Evolutionary conservation across 1,140 invertebrate genomes (phyloP).

Genomic region (Caenorhabditis tropicalis): DNA sequence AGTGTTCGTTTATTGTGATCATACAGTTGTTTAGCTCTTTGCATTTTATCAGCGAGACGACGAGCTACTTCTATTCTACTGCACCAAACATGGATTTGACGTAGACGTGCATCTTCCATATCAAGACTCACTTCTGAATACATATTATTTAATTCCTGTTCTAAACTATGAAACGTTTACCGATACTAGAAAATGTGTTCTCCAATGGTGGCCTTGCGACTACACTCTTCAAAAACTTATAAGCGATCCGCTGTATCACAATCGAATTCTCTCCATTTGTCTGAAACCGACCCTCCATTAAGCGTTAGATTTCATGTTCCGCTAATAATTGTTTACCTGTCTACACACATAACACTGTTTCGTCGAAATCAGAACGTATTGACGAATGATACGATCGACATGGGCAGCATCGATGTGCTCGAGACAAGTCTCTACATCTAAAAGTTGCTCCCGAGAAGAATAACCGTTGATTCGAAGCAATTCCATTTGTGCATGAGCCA

Average conservation of each 20-base stretch:
- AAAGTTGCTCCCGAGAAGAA: constrained; percentile 28
- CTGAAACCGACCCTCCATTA: constrained; percentile 11
- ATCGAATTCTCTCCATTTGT: constrained; percentile 28
- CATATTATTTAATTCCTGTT: neutral
- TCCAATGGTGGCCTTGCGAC: constrained; percentile 43
- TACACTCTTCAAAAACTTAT: constrained; percentile 43
- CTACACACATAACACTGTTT: constrained; percentile 51
- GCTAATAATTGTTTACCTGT: neutral
- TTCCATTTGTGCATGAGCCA: constrained; percentile 53
- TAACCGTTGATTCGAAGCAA: constrained; percentile 52
- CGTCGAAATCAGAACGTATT: constrained; percentile 49
- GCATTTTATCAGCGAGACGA: constrained; percentile 52
- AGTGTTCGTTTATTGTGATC: constrained; percentile 50
- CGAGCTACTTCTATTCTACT: constrained; percentile 47
- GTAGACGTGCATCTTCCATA: constrained; percentile 38
- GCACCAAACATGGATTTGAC: constrained; percentile 51
- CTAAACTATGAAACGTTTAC: neutral
- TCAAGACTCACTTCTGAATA: constrained; percentile 31
- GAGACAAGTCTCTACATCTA: constrained; percentile 49
- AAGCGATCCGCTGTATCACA: constrained; percentile 46
- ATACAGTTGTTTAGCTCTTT: constrained; percentile 47
- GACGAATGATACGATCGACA: constrained; percentile 18
- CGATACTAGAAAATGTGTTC: constrained; percentile 44
- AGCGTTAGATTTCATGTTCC: neutral
- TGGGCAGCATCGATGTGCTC: constrained; percentile 40